These are phyloP conservation scores for Pituophis catenifer DNA, from an alignment of 2,113 vertebrate species.

Conservation along the genomic window DNA sequence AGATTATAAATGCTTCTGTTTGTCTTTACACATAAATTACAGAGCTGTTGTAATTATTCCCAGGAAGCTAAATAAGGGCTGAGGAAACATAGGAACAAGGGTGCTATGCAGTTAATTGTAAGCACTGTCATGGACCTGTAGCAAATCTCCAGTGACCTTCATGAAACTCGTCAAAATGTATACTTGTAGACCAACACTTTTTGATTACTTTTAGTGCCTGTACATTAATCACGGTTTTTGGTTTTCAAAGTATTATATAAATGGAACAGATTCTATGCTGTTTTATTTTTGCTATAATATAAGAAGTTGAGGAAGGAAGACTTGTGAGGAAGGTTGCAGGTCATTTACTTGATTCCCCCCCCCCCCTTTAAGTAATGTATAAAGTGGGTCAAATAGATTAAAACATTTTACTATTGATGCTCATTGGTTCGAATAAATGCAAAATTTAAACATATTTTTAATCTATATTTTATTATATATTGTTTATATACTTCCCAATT, in stretches of 20 bases:
- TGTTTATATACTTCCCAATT: too few species aligned
- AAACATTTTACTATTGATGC: not conserved
- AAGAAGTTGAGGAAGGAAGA: not conserved
- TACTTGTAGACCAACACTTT: not conserved
- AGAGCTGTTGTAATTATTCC: slow-evolving; percentile 7
- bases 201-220: not conserved
- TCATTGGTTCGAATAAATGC: not conserved
- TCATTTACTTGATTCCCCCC: not conserved
- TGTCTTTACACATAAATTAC: slow-evolving; percentile 24
- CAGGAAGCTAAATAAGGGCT: slow-evolving; percentile 5
- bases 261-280: not conserved
- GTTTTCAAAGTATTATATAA: not conserved
- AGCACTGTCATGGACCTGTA: slow-evolving; percentile 1
- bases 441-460: not conserved
- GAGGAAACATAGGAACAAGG: slow-evolving; percentile 17
- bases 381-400: not conserved
- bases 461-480: not conserved
- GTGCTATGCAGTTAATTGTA: not conserved
- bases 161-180: not conserved
- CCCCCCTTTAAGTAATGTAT: not conserved
- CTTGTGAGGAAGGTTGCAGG: not conserved
- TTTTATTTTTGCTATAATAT: not conserved
- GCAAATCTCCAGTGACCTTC: slow-evolving; percentile 8
- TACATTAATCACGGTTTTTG: not conserved
- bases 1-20: not conserved